Evolutionary conservation across 2,113 vertebrate genomes (phyloP).

Genomic region (Scomber scombrus): DNA sequence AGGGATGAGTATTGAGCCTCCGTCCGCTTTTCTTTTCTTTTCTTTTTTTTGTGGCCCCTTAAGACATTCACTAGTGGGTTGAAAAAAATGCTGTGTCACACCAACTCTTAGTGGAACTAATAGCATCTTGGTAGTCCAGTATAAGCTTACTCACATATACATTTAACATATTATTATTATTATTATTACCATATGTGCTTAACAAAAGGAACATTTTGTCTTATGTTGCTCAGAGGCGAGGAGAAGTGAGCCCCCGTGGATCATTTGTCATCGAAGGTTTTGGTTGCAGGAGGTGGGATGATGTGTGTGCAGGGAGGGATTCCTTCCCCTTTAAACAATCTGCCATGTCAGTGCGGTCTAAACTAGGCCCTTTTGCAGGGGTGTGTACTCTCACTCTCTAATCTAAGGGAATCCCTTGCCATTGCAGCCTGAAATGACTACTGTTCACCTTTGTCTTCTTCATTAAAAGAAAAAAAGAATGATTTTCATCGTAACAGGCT

Average conservation of each 20-base stretch:
- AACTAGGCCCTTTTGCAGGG: constrained; percentile 65
- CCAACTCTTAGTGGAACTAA: constrained; percentile 42
- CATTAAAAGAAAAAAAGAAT: not conserved
- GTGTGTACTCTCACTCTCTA: constrained; percentile 65
- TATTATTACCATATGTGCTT: constrained; percentile 7
- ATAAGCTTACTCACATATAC: constrained; percentile 9
- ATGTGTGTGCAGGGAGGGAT: constrained; percentile 62
- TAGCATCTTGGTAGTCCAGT: constrained; percentile 18
- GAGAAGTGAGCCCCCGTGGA: constrained; percentile 14
- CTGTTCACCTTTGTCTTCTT: not conserved
- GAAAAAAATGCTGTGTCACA: constrained; percentile 74
- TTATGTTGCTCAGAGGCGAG: constrained; percentile 17
- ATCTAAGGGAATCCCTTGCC: constrained; percentile 75
- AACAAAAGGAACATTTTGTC: constrained; percentile 33
- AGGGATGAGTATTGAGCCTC: constrained; percentile 45
- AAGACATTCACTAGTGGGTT: constrained; percentile 44
- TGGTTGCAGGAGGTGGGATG: constrained; percentile 71
- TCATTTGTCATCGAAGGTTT: constrained; percentile 66
- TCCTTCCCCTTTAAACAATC: constrained; percentile 76
- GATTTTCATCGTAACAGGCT: not conserved
- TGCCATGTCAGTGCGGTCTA: constrained; percentile 76
- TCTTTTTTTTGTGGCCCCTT: not conserved
- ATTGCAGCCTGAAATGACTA: constrained; percentile 45
- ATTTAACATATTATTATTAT: constrained; percentile 1
- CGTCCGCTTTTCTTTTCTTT: constrained; percentile 27